A percentile compares a stretch with the other conserved stretches of the same genome.
Conservation (phyloP, 2,113 vertebrate species). For the Osmerus mordax region DNA sequence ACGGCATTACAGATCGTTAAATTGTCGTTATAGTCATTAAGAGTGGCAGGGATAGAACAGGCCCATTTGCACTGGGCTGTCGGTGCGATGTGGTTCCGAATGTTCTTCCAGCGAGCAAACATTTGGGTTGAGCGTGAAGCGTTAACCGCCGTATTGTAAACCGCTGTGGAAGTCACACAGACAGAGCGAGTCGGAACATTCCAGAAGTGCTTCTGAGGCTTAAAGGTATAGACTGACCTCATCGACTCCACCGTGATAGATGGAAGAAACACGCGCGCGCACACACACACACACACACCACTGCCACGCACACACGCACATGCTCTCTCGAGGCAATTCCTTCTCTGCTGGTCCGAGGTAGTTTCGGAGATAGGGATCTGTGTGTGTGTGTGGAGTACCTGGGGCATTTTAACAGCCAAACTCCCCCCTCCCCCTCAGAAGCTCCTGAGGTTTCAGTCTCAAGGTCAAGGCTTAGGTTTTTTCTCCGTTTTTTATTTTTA, state of each 20-base stretch:
- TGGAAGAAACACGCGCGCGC: not conserved
- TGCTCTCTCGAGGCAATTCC: conserved; percentile 19
- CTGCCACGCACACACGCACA: conserved; percentile 10
- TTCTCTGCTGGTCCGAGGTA: conserved; percentile 15
- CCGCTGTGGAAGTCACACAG: not conserved
- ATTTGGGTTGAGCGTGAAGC: not conserved
- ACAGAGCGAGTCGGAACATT: not conserved
- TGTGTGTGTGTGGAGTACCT: conserved; percentile 10
- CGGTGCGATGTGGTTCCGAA: not conserved
- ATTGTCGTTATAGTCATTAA: too few relatives aligned
- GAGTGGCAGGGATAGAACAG: not conserved
- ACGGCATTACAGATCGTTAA: too few relatives aligned
- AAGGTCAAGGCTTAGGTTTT: conserved; percentile 23
- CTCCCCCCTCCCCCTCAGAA: not conserved
- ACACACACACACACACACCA: conserved; percentile 20
- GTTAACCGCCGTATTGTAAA: not conserved
- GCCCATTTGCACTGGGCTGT: not conserved
- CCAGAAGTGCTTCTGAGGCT: not conserved
- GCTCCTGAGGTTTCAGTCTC: conserved; percentile 7
- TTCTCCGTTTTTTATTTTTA: too few relatives aligned
- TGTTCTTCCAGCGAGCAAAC: not conserved
- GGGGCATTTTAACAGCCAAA: conserved; percentile 21
- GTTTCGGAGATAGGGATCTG: conserved; percentile 46
- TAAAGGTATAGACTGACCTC: conserved; percentile 3
- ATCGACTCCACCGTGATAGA: conserved; percentile 15